Conservation (phyloP, 1,140 invertebrate genomes). For the Drosophila simulans region DNA sequence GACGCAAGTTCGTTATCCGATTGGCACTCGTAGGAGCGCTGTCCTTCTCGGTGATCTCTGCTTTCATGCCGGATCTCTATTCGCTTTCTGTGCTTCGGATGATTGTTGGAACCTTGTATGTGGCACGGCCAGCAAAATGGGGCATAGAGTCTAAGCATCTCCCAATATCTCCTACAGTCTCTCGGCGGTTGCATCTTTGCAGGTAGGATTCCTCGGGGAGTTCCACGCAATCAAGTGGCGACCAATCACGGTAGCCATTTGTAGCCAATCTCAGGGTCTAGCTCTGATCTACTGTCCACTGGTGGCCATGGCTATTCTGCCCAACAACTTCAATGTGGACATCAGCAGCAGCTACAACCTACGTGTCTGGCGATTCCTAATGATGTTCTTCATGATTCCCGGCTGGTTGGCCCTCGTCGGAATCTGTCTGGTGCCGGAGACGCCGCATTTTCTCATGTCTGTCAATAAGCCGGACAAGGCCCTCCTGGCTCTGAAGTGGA, state of each 20-base stretch:
- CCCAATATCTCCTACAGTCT: neutral
- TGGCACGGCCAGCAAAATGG: neutral
- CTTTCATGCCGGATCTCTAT: constrained; percentile 27
- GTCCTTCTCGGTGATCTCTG: neutral
- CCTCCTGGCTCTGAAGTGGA: neutral
- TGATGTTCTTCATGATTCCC: constrained; percentile 5
- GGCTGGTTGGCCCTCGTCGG: constrained; percentile 6
- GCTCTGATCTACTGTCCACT: constrained; percentile 11
- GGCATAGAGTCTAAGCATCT: neutral
- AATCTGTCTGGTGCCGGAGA: constrained; percentile 23
- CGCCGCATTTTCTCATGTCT: constrained; percentile 16
- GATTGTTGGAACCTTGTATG: constrained; percentile 21
- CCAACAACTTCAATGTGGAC: neutral
- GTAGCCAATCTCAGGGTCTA: neutral
- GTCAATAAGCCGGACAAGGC: constrained; percentile 5
- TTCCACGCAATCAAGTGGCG: constrained; percentile 13
- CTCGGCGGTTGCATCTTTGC: constrained; percentile 3
- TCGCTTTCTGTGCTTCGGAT: neutral
- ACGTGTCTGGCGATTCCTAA: constrained; percentile 18
- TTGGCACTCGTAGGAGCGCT: neutral
- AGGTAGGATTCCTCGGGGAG: constrained; percentile 15
- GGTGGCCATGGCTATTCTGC: constrained; percentile 7
- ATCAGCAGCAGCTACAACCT: neutral
- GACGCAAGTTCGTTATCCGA: neutral
- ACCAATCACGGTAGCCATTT: neutral